Conservation (phyloP, 2,113 vertebrate species). For the Anarrhichthys ocellatus region DNA sequence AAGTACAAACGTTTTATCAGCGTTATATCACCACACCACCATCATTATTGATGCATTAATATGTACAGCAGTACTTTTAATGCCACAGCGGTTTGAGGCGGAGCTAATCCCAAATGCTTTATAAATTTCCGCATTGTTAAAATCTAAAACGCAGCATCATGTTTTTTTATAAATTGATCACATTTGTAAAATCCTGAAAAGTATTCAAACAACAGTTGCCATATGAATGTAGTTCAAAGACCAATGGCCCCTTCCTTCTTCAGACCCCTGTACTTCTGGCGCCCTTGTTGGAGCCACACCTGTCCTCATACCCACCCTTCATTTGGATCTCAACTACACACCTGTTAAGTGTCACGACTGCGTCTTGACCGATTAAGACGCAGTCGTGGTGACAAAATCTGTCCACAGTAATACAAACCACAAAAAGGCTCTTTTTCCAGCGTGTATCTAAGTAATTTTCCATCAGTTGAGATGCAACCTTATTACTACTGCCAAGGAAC, state of each 20-base stretch:
- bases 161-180: background rate
- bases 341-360: no score
- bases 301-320: no score
- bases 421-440: background rate
- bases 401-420: no score
- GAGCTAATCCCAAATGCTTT: background rate
- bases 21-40: background rate
- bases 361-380: no score
- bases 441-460: slow-evolving; percentile 31
- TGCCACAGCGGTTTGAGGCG: background rate
- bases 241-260: no score
- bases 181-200: background rate
- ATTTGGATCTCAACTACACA: no score
- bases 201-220: background rate
- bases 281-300: no score
- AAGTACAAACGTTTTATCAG: no score
- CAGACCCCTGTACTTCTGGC: no score
- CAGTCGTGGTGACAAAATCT: no score
- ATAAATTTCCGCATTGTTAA: background rate
- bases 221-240: no score
- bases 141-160: background rate
- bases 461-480: background rate
- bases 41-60: background rate
- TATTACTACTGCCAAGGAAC: slow-evolving; percentile 3
- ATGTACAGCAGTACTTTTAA: background rate